Conservation (phyloP, 2,797 vertebrate species). For the Psittacula derbiana region DNA sequence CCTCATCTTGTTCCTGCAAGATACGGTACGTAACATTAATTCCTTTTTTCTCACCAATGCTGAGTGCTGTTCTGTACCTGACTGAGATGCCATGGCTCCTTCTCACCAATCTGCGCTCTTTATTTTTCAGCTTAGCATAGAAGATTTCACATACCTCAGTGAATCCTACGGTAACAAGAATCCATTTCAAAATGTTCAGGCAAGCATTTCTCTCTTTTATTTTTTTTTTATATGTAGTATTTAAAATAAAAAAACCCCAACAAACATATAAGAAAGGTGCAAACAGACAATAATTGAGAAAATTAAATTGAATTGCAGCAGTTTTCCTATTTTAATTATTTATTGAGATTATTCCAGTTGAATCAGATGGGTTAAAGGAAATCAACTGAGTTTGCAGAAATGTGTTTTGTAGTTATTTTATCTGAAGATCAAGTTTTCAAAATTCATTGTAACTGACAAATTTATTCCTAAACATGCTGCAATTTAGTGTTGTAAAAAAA, state of each 20-base stretch:
- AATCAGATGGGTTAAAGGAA: neutral
- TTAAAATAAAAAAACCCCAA: neutral
- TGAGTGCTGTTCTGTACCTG: neutral
- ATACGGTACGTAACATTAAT: constrained; percentile 5
- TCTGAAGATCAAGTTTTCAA: neutral
- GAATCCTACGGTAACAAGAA: constrained; percentile 47
- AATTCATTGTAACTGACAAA: neutral
- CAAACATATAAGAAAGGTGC: neutral
- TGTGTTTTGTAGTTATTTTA: neutral
- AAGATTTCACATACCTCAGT: constrained; percentile 63
- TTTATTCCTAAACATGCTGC: neutral
- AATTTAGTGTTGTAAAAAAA: neutral
- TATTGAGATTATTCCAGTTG: neutral
- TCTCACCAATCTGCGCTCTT: constrained; percentile 8
- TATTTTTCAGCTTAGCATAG: constrained; percentile 74
- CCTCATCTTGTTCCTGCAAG: constrained; percentile 62
- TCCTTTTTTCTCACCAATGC: neutral
- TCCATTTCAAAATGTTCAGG: constrained; percentile 64
- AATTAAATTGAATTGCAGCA: neutral
- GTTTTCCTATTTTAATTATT: neutral
- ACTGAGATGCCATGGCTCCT: neutral
- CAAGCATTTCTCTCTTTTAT: constrained; percentile 43
- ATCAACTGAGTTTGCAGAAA: neutral
- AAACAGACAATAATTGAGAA: neutral
- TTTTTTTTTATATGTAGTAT: neutral